Evolutionary conservation across 2,113 vertebrate species (phyloP), one percentile per base, ranked within the genome.

Genomic region (Phasianus colchicus): DNA sequence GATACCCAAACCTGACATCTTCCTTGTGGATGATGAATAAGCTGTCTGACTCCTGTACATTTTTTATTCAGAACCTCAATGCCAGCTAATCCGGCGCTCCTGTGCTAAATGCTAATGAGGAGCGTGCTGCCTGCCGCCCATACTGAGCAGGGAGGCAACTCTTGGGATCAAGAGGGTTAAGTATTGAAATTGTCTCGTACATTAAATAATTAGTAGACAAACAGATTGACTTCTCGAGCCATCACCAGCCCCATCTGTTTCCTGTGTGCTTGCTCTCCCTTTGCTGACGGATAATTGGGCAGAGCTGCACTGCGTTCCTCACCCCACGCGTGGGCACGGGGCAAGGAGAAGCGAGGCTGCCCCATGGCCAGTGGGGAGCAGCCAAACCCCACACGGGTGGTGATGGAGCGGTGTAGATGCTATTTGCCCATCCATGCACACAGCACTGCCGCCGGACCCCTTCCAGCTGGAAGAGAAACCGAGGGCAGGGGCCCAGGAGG

Each of bases 161-260:
- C 88, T 73, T 27, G 87, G 83, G 96, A 97, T 97, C 95, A 95
- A 95, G 94, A 76, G 95, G 91, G 93, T 96, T 96, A 96, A 95
- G 89, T 47, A 86, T 94, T 60, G 92, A 89, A 92, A 95, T 92
- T 91, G 95, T 94, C 81, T 96, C 47, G 10, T 92, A 82, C 88
- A 95, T 95, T 96, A 97, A 96, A 93, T 95, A 96, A 96, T 95
- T 96, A 97, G 92, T 63, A 96, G 91, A 88, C 89, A 96, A 96
- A 92, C 89, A 93, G 94, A 90, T 89, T 94, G 93, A 94, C 93
- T 93, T 92, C 95, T 94, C 74, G 60, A 94, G 93, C 88, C 94
- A 89, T 91, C 76, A n/a, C 75, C 4, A 19, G 84, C 81, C 91
- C 86, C 91, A 91, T 93, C 86, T 94, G 93, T 87, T 95, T 66